phyloP scores from a whole-genome alignment of 2,888 invertebrate species.

The Palloptera scutellata region DNA sequence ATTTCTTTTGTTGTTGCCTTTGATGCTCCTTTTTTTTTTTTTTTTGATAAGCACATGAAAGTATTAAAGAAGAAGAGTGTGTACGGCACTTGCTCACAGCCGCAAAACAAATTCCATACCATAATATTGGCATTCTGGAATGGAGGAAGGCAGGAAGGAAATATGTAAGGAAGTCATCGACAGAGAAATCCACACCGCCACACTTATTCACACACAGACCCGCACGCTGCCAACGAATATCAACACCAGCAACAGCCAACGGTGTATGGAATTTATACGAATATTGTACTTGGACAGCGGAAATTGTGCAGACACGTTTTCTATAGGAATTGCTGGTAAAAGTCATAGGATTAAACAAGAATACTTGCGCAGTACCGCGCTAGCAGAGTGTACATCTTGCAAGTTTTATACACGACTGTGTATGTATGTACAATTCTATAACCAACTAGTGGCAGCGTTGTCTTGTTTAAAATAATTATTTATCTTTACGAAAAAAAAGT shows the following conservation, averaged over 20 bases:
- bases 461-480: no score
- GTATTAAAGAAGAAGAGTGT: conserved; percentile 20
- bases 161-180: not conserved
- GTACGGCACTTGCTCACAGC: conserved; percentile 13
- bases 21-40: conserved; percentile 14
- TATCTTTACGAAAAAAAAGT: no score
- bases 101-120: conserved; percentile 19
- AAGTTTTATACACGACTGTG: no score
- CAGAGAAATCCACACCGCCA: conserved; percentile 1
- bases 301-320: conserved; percentile 24
- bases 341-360: conserved; percentile 1
- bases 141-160: no score
- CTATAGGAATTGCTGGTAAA: conserved; percentile 17
- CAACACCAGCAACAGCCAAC: not conserved
- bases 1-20: conserved; percentile 8
- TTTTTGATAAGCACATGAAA: conserved; percentile 24
- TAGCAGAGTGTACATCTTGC: no score
- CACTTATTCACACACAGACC: not conserved
- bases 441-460: no score
- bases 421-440: no score
- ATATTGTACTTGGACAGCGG: conserved; percentile 10
- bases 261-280: not conserved
- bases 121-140: not conserved
- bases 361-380: no score
- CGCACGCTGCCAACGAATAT: not conserved